Percentiles rank a stretch among this genome's conserved stretches.
These are phyloP conservation scores for Julus scandinavius DNA, from an alignment of 2,888 invertebrate genomes.

Conservation along the genomic window DNA sequence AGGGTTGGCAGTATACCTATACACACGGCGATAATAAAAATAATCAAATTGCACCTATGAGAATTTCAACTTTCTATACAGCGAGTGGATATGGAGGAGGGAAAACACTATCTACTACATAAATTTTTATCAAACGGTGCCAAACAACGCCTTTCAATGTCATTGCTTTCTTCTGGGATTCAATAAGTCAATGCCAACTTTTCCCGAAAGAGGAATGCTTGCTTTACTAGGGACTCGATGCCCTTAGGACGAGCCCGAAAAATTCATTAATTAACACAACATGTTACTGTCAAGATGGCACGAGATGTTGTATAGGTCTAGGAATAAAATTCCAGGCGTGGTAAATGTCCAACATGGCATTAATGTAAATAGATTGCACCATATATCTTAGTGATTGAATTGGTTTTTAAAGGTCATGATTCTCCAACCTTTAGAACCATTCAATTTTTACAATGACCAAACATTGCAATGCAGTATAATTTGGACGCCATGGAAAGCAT, in stretches of 20 bases:
- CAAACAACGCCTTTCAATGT: constrained; percentile 39
- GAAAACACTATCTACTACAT: background rate
- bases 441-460: too few species aligned
- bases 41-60: background rate
- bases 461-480: too few species aligned
- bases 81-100: background rate
- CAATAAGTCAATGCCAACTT: background rate
- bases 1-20: background rate
- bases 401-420: too few species aligned
- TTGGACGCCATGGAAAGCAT: too few species aligned
- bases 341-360: too few species aligned
- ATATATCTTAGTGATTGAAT: too few species aligned
- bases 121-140: background rate
- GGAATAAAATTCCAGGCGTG: too few species aligned
- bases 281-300: too few species aligned
- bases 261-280: background rate
- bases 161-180: constrained; percentile 31
- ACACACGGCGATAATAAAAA: background rate
- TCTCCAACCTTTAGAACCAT: too few species aligned
- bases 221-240: too few species aligned
- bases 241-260: background rate
- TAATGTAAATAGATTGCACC: too few species aligned
- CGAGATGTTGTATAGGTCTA: too few species aligned
- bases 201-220: background rate
- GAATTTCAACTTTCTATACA: constrained; percentile 3